These are phyloP conservation scores for Enchytraeus crypticus DNA, from an alignment of 2,888 invertebrate species.

Conservation along the genomic window DNA sequence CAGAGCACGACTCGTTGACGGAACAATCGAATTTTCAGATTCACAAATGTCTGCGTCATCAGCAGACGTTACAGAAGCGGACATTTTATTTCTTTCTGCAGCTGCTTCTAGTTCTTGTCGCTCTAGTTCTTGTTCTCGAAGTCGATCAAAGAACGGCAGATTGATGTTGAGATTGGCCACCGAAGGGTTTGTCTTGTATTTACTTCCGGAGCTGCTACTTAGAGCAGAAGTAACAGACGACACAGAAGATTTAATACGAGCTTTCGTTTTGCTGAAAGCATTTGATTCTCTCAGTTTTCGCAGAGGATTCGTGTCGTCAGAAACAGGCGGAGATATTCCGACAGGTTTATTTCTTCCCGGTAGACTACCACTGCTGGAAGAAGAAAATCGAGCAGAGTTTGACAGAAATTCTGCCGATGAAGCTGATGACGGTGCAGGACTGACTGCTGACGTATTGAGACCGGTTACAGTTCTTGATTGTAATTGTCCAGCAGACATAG, in stretches of 20 bases:
- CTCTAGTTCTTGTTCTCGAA: slow-evolving; percentile 9
- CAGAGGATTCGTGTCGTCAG: background rate
- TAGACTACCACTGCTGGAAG: slow-evolving; percentile 1
- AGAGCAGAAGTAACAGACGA: slow-evolving; percentile 1
- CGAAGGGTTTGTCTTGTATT: background rate
- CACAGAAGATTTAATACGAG: background rate
- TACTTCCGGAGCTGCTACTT: background rate
- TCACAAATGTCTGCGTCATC: background rate
- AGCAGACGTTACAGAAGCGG: background rate
- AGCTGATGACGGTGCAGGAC: background rate
- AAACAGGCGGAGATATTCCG: too few relatives aligned
- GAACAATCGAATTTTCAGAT: background rate
- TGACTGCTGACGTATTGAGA: too few relatives aligned
- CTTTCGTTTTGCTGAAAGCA: slow-evolving; percentile 1
- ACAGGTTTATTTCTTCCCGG: background rate
- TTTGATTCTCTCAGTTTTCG: background rate
- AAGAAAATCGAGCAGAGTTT: background rate
- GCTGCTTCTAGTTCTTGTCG: background rate
- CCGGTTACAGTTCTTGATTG: too few relatives aligned
- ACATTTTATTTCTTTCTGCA: background rate
- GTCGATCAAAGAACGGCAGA: slow-evolving; percentile 10
- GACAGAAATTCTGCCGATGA: background rate
- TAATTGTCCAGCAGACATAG: too few relatives aligned
- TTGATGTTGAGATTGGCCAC: slow-evolving; percentile 7
- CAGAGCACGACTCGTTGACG: too few relatives aligned